phyloP scores from a whole-genome alignment of 2,113 vertebrate species.

The Saccopteryx leptura region DNA sequence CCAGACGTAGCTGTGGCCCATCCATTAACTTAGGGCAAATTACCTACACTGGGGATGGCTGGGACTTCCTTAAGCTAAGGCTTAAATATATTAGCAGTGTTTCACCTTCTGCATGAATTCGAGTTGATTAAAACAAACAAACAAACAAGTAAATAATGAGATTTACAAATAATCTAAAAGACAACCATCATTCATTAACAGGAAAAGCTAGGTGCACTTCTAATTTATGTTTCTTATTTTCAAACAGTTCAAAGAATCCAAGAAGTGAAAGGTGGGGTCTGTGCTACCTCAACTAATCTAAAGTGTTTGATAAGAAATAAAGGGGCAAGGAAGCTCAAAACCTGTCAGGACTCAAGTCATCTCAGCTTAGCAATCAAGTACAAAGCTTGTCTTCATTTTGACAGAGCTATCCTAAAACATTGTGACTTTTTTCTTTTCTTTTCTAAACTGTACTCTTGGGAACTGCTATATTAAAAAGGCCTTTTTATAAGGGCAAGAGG shows the following conservation, averaged over 20 bases:
- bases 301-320: not conserved
- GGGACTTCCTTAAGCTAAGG: not conserved
- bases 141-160: not conserved
- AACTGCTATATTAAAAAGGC: not conserved
- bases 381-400: not conserved
- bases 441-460: not conserved
- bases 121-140: not conserved
- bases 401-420: not conserved
- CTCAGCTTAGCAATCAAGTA: not conserved
- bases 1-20: not conserved
- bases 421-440: not conserved
- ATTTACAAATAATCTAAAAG: constrained; percentile 32
- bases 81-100: not conserved
- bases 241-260: not conserved
- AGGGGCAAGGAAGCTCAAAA: not conserved
- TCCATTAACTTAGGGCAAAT: not conserved
- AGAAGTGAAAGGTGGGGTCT: not conserved
- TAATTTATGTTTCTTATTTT: not conserved
- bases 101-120: not conserved
- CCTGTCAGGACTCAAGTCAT: not conserved
- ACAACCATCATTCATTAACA: not conserved
- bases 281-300: not conserved
- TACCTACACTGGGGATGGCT: not conserved
- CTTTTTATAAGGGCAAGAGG: not conserved
- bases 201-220: not conserved